Evolutionary conservation across 2,888 invertebrate species (phyloP), one percentile per base, ranked within the genome.

Genomic region (Amblyjoppa proteus): DNA sequence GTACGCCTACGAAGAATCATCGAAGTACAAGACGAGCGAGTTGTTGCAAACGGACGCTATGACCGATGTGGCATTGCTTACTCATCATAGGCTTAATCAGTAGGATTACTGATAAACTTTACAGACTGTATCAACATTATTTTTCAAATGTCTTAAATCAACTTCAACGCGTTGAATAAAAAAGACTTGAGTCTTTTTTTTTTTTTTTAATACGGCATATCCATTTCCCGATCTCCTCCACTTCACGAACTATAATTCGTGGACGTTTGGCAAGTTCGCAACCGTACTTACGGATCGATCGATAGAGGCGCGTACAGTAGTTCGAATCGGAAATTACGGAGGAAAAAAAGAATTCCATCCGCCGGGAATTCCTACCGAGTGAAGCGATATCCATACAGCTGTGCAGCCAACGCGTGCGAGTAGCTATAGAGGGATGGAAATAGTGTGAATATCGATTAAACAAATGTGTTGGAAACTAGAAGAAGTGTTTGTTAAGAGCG

Each of bases 1-100:
- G 89, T 97, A 97, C 92, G 98, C 99, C 0, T 99, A 96, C 93
- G 98, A 99, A 89, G 98, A 97, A 92, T 99, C 99, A 6, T 94
- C 96, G 58, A 97, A 97, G 92, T 98, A 98, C 92, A 93, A 95
- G 84, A 97, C 97, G 11, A 96, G 96, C 87, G 98, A 98, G 87
- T 94, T 99, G 20, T 94, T 98, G 13, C 96, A 97, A 88, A 97
- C 98, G 1, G 98, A 98, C 93, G 96, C 97, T 0, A 97, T 97
- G 95, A 95, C 97, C 16, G 98, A 98, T 94, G 95, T 99, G 16
- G 97, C 97, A 0, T 95, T 97, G 88, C 94, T 97, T 86, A 97
- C 98, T 16, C 97, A 97, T 92, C 97, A 97, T 88, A 95, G 97
- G 92, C 94, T 97, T 11, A 76, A 49, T 68, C 87, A 87, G 73